These are phyloP conservation scores for Hermodice carunculata DNA, from an alignment of 2,888 invertebrate genomes.

Conservation along the genomic window DNA sequence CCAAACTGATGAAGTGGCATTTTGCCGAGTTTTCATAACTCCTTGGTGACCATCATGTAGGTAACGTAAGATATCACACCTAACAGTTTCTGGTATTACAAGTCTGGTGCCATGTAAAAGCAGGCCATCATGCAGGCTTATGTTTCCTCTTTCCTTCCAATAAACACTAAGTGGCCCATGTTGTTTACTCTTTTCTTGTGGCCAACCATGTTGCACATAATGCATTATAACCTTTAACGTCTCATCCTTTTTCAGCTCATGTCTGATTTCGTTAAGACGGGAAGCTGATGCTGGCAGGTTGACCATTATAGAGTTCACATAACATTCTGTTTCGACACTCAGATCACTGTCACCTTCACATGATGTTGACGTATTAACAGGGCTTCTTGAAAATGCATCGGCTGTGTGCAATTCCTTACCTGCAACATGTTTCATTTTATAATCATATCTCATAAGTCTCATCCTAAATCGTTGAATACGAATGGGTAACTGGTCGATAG, in stretches of 20 bases:
- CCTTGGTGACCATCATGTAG: slow-evolving; percentile 3
- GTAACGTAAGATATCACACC: background rate
- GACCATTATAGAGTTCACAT: background rate
- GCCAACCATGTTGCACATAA: too few species aligned
- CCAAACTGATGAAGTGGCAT: background rate
- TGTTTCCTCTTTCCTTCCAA: too few species aligned
- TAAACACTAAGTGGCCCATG: too few species aligned
- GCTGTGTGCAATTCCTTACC: background rate
- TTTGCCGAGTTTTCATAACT: background rate
- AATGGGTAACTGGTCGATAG: background rate
- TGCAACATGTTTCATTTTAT: slow-evolving; percentile 1
- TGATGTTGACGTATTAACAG: background rate
- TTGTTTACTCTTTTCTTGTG: too few species aligned
- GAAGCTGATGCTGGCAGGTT: background rate
- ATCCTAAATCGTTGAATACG: slow-evolving; percentile 8
- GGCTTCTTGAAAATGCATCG: background rate
- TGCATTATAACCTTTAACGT: too few species aligned
- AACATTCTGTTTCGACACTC: background rate
- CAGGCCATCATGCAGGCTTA: slow-evolving; percentile 4
- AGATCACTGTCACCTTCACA: background rate
- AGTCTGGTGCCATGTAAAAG: background rate
- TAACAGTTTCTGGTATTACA: background rate
- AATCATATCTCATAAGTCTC: slow-evolving; percentile 3
- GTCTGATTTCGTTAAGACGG: too few species aligned
- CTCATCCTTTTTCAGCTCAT: too few species aligned